Evolutionary conservation across 2,888 invertebrate genomes (phyloP).

Genomic region (Aleiodes leptofemur): DNA sequence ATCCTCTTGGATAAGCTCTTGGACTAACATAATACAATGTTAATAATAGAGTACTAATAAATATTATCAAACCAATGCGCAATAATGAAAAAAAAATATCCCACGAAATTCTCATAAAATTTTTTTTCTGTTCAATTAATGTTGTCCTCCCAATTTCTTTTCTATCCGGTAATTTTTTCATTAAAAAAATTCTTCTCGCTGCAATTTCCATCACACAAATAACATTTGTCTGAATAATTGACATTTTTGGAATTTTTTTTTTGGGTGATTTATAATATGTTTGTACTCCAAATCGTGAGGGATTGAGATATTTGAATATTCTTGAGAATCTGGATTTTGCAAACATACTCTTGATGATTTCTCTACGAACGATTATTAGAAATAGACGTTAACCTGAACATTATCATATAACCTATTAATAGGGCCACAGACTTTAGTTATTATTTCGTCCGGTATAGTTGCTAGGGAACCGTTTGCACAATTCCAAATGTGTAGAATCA

Average conservation of each 20-base stretch:
- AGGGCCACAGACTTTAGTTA: too few species aligned
- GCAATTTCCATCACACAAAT: too few species aligned
- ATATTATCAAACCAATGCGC: background rate
- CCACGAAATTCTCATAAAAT: background rate
- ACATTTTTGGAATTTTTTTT: too few species aligned
- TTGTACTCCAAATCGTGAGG: conserved; percentile 4
- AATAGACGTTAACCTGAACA: too few species aligned
- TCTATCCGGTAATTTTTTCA: background rate
- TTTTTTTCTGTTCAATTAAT: conserved; percentile 19
- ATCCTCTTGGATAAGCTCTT: background rate
- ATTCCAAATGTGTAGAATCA: too few species aligned
- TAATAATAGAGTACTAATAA: conserved; percentile 47
- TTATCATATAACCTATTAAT: too few species aligned
- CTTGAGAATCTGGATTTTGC: conserved; percentile 33
- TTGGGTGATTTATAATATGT: too few species aligned
- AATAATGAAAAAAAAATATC: background rate
- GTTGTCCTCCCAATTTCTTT: background rate
- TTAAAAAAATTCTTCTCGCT: too few species aligned
- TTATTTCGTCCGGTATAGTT: too few species aligned
- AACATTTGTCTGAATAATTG: too few species aligned
- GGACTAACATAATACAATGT: conserved; percentile 7
- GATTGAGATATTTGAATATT: conserved; percentile 36
- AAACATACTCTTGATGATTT: conserved; percentile 33
- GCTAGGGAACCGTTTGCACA: too few species aligned
- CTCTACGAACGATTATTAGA: too few species aligned